Base-by-base conservation (phyloP, 2,888 invertebrate genomes). In the Pharmacophagus antenor region DNA sequence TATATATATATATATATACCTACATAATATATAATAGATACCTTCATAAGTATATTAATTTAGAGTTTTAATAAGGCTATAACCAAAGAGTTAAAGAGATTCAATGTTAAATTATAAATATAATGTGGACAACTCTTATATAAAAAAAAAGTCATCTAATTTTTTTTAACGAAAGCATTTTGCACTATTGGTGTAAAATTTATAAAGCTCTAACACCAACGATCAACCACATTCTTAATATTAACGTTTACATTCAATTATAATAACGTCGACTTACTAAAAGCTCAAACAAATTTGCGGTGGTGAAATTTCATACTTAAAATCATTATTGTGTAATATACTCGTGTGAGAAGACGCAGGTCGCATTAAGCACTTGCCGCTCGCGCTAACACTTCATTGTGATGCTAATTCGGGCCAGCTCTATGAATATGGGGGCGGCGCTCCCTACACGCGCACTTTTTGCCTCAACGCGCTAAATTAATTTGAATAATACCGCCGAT, bases 401-500 rank as follows among this genome's bases (percentile, higher is more conserved):
- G 82, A 89, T 89, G 89, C 87, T 88, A 90, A 89, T 89, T 86
- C 83, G 79, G 84, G 86, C 80, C 84, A 81, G 80, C 83, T 80
- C 85, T 85, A 86, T 88, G 88, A 88, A 89, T 87, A 88, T 85
- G 87, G 81, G 83, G 85, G 82, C 72, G 81, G 77, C 70, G 71
- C 75, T 77, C 74, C 77, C 79, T 72, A 77, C 78, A 80, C 85
- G 82, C 82, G 77, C 85, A 87, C 83, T 90, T 88, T 89, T 89
- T 88, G 82, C 85, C 82, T 84, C 84, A 79, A 78, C 80, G 82
- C 81, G 82, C 81, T 85, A 88, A 85, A 88, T 88, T 87, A 87
- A 88, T 88, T 88, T 88, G 85, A 88, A 88, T 88, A 88, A 88
- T 87, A 86, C 88, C 82, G 76, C 77, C 84, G 84, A 88, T 86